Evolutionary conservation across 2,797 vertebrate genomes (phyloP).

Genomic region (Simalia tracyae): DNA sequence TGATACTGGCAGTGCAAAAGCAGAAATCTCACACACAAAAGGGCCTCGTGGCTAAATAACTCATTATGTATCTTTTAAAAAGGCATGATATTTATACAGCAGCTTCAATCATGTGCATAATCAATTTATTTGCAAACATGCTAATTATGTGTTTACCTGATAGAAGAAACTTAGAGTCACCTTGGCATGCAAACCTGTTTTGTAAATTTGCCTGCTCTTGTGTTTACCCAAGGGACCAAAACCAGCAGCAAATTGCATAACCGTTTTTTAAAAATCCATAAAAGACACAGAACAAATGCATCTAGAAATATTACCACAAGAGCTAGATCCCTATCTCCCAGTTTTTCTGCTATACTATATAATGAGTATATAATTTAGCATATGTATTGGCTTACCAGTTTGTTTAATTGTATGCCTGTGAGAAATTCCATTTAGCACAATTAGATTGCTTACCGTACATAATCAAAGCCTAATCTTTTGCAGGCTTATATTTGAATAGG

Average conservation of each 20-base stretch:
- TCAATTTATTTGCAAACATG: conserved; percentile 71
- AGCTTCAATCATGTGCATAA: conserved; percentile 70
- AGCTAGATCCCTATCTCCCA: conserved; percentile 27
- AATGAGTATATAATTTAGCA: not conserved
- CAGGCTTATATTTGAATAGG: not conserved
- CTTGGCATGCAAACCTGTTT: conserved; percentile 55
- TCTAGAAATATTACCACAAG: conserved; percentile 42
- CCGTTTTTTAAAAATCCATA: conserved; percentile 43
- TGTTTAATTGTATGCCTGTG: conserved; percentile 5
- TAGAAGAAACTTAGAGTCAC: conserved; percentile 66
- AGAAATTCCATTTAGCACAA: not conserved
- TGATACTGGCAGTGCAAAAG: conserved; percentile 60
- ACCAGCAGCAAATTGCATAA: conserved; percentile 48
- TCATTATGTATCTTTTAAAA: conserved; percentile 57
- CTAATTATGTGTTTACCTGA: conserved; percentile 71
- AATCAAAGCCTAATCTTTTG: not conserved
- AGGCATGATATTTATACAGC: conserved; percentile 61
- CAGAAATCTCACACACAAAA: conserved; percentile 63
- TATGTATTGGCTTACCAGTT: not conserved
- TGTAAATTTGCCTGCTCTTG: conserved; percentile 62
- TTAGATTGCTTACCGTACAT: not conserved
- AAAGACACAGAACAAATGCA: conserved; percentile 49
- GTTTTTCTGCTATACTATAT: not conserved
- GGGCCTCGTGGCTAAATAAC: conserved; percentile 60
- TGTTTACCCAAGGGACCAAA: conserved; percentile 57